Evolutionary conservation across 2,797 vertebrate species (phyloP).

Genomic region (Setipinna tenuifilis): DNA sequence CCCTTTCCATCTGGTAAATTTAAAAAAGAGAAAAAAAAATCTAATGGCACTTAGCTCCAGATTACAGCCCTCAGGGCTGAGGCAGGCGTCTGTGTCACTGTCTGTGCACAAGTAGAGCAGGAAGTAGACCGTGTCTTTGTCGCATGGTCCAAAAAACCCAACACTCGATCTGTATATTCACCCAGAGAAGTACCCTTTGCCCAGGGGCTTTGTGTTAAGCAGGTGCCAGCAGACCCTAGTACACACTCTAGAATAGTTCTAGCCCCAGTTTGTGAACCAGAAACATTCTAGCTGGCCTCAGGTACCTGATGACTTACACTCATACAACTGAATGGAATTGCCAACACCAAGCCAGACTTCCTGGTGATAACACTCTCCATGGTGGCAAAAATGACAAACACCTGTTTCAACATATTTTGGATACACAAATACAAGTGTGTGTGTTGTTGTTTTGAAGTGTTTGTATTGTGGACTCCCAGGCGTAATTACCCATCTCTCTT

Average conservation of each 20-base stretch:
- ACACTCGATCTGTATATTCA: not conserved
- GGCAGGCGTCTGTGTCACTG: not conserved
- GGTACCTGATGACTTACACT: not conserved
- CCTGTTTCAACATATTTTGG: not conserved
- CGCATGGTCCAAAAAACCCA: not conserved
- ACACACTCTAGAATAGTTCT: not conserved
- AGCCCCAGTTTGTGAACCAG: not conserved
- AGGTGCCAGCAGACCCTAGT: not conserved
- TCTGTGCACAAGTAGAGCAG: not conserved
- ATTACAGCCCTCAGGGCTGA: not conserved
- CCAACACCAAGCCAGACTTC: no score
- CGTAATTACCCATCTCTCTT: not conserved
- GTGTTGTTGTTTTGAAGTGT: not conserved
- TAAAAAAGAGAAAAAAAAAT: not conserved
- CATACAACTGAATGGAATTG: no score
- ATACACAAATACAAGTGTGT: not conserved
- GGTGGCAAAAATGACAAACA: not conserved
- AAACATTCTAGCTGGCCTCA: not conserved
- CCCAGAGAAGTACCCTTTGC: not conserved
- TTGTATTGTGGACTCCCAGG: not conserved
- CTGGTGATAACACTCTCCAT: not conserved
- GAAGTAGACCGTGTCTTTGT: not conserved
- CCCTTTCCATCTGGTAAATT: not conserved
- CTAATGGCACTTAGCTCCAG: not conserved
- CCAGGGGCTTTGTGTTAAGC: not conserved